Evolutionary conservation across 2,888 invertebrate species (phyloP), one percentile per base, ranked within the genome.

Genomic region (Abrostola tripartita): DNA sequence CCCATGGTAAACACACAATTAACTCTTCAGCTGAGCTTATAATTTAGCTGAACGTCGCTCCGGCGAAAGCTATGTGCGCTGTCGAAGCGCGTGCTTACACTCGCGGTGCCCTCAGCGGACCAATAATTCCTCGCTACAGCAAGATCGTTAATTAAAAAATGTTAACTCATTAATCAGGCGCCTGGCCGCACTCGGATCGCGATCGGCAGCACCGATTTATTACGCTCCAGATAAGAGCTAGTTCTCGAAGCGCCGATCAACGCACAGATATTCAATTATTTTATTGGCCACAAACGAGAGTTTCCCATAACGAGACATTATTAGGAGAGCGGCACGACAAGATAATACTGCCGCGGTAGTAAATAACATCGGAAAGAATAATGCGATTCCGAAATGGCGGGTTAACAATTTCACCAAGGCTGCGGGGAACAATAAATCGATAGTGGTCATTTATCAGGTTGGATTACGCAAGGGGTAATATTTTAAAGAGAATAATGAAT

Each of bases 71-170:
- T 76, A 73, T 65, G 74, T 62, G 69, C 70, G 64, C 66, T 68
- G 68, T 74, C 64, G 65, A 76, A 78, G 74, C 77, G 76, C 78
- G 77, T 78, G 77, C 73, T 75, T 74, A 77, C 70, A 71, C 76
- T 75, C 65, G 67, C 75, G 66, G 71, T 78, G 79, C 78, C 74
- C 65, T 71, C 69, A 75, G 76, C 78, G 76, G 71, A 78, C 82
- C 85, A 84, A 85, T 86, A 87, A 85, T 77, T 82, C 81, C 80
- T 65, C 54, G 71, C 65, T 73, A 72, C 74, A 71, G 71, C 67
- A 58, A 68, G 76, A 74, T 87, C 86, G 85, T 90, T 89, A 90
- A 91, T 91, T 90, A 91, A 90, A 89, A 91, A 90, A 84, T 85
- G 83, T 82, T 81, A 68, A 78, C 82, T 86, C 90, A 89, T 91